Percentiles rank a stretch among this genome's conserved stretches.
These are phyloP conservation scores for Drosophila equinoxialis DNA, from an alignment of 1,140 invertebrate species.

Conservation along the genomic window DNA sequence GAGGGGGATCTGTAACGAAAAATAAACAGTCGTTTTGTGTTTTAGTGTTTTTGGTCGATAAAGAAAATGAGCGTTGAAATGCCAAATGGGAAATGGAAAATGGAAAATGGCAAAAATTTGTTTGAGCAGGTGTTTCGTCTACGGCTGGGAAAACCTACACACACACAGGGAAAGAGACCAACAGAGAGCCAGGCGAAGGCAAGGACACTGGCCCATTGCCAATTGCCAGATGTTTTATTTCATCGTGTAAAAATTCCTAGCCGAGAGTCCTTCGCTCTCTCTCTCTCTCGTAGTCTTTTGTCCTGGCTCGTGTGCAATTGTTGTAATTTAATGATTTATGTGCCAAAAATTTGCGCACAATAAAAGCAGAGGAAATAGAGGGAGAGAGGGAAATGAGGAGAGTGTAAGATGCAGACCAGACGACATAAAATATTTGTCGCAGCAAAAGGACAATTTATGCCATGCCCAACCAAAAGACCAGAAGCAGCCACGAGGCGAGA, in stretches of 20 bases:
- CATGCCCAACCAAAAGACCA: conserved; percentile 45
- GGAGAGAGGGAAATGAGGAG: conserved; percentile 16
- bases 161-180: background rate
- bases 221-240: conserved; percentile 64
- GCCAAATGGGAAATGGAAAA: conserved; percentile 5
- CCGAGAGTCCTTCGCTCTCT: background rate
- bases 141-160: conserved; percentile 42
- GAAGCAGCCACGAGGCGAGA: conserved; percentile 21
- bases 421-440: conserved; percentile 68
- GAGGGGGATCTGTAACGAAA: conserved; percentile 76
- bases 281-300: background rate
- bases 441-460: conserved; percentile 68
- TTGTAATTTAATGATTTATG: conserved; percentile 81
- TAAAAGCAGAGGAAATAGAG: conserved; percentile 24
- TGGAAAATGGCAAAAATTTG: conserved; percentile 4
- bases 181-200: background rate
- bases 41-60: conserved; percentile 9
- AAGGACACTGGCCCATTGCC: conserved; percentile 34
- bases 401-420: conserved; percentile 42
- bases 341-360: conserved; percentile 71
- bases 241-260: conserved; percentile 62
- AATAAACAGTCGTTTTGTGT: conserved; percentile 24
- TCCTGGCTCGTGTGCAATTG: conserved; percentile 54
- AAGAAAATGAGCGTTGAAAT: conserved; percentile 21
- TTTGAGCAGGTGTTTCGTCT: background rate